Conservation (phyloP, 2,797 vertebrate species). For the Premnoplex brunnescens region DNA sequence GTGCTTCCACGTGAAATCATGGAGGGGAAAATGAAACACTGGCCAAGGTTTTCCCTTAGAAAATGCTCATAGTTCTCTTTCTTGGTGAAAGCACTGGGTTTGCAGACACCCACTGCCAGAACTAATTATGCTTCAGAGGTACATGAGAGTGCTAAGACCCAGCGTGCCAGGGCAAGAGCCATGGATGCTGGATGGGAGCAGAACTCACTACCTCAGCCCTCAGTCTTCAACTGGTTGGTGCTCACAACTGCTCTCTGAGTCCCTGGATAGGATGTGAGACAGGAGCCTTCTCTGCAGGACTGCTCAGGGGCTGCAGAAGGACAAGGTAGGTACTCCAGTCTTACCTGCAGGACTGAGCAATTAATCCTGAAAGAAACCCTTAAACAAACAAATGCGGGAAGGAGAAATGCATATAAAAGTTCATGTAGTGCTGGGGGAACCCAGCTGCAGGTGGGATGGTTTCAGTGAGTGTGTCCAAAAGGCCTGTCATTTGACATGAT, state of each 20-base stretch:
- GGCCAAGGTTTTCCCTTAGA: background rate
- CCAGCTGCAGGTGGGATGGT: background rate
- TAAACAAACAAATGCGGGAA: background rate
- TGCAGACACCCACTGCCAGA: background rate
- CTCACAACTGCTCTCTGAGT: background rate
- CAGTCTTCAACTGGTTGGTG: accelerated
- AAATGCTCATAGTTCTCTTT: background rate
- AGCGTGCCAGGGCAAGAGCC: background rate
- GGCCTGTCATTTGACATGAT: accelerated
- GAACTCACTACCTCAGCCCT: background rate
- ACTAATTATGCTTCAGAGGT: background rate
- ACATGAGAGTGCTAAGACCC: background rate
- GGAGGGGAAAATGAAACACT: background rate
- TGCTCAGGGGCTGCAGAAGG: background rate
- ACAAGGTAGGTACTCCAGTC: background rate
- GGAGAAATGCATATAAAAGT: background rate
- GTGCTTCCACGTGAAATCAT: background rate
- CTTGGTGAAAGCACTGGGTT: background rate
- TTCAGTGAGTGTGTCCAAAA: accelerated
- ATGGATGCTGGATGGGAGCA: background rate
- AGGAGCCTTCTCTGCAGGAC: background rate
- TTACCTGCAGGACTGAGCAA: background rate
- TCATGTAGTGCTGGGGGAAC: background rate
- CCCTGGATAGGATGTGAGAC: background rate
- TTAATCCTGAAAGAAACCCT: background rate